Evolutionary conservation across 2,113 vertebrate species (phyloP).

Genomic region (Motacilla tschutschensis): DNA sequence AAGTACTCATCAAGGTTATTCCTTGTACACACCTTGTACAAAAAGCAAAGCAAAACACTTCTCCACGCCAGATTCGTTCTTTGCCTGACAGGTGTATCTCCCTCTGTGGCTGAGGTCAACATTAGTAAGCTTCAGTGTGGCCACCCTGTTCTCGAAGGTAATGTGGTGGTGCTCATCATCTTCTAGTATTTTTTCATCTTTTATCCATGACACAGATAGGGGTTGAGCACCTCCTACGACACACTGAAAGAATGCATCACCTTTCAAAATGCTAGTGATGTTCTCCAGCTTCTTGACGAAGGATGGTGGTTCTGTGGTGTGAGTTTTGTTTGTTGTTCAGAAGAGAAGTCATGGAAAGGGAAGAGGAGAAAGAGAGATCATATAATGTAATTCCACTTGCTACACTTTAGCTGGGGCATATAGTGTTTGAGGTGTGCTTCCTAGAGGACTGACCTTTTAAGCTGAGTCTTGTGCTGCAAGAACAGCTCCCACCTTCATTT

Average conservation of each 20-base stretch:
- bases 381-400: background rate
- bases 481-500: constrained; percentile 91
- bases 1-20: background rate
- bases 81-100: constrained; percentile 91
- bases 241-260: constrained; percentile 83
- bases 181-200: constrained; percentile 90
- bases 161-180: constrained; percentile 84
- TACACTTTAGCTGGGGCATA: background rate
- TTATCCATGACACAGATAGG: constrained; percentile 90
- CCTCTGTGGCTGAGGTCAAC: constrained; percentile 84
- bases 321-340: constrained; percentile 1
- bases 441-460: constrained; percentile 89
- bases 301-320: constrained; percentile 83
- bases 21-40: constrained; percentile 87
- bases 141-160: constrained; percentile 82
- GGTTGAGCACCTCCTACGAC: constrained; percentile 82
- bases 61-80: constrained; percentile 90
- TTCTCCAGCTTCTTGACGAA: constrained; percentile 89
- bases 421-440: background rate
- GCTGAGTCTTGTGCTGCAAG: constrained; percentile 81
- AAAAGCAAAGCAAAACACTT: constrained; percentile 88
- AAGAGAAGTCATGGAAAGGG: constrained; percentile 12
- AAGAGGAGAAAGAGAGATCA: constrained; percentile 36
- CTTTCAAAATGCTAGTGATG: constrained; percentile 81
- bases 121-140: constrained; percentile 79